Base-by-base conservation (phyloP, 1,140 invertebrate species). In the Drosophila sproati region DNA sequence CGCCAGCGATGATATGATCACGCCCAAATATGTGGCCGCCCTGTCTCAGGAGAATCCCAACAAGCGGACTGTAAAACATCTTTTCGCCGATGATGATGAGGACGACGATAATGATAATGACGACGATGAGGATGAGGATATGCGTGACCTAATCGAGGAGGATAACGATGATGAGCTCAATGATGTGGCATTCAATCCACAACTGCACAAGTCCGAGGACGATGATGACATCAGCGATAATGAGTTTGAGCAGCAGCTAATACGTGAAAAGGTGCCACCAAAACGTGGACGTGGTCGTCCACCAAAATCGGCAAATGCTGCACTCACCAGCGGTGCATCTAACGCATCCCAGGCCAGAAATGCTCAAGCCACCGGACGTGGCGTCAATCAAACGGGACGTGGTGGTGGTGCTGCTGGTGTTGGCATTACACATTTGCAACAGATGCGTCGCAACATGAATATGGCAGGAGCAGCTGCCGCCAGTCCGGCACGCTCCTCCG, bases 1-100 rank as follows among this genome's bases (percentile, higher is more conserved):
- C 60, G 76, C 80, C 7, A 91, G 91, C 68, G 91, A 92, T 4
- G 89, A 92, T 56, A 54, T 92, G 39, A 83, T 92, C 0, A 92
- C 91, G 55, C 81, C 89, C 28, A 91, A 89, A 70, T 92, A 91
- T 68, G 47, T 92, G 41, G 57, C 63, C 1, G 39, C 73, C 0
- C 8, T 88, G 35, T 50, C 34, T 3, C 35, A 66, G 48, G 66
- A 54, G 4, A 43, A 55, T 8, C 28, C 51, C 12, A 10, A 3
- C 12, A 68, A 75, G 8, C 52, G 76, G 2, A 31, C 41, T 20
- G 10, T 50, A 6, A 89, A 88, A 48, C 80, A 72, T 5, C 12
- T 77, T 20, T 88, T 77, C 41, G 39, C 45, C 29, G 83, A 82
- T 6, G 71, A 73, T 3, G 79, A 87, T 54, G 69, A 69, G 66